Evolutionary conservation across 2,888 invertebrate genomes (phyloP).

Genomic region (Cremastobaeus sp.): DNA sequence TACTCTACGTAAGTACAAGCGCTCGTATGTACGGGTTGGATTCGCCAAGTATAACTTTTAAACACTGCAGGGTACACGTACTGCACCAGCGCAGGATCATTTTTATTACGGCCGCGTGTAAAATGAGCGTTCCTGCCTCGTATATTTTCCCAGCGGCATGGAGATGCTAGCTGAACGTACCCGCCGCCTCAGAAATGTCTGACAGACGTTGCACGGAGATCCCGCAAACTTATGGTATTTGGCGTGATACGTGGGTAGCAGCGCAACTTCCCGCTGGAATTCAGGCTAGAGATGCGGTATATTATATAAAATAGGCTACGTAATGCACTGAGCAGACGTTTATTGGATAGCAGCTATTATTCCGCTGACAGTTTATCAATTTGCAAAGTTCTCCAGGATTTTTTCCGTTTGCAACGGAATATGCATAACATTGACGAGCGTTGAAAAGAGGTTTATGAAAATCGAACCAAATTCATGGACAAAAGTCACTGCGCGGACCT

Average conservation of each 20-base stretch:
- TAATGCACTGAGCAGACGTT: conserved; percentile 16
- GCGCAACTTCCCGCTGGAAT: conserved; percentile 36
- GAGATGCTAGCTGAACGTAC: conserved; percentile 55
- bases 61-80: conserved; percentile 58
- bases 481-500: conserved; percentile 27
- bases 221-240: conserved; percentile 50
- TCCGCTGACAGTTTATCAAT: too few species aligned
- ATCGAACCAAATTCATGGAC: neutral
- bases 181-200: conserved; percentile 50
- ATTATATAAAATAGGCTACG: conserved; percentile 41
- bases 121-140: conserved; percentile 66
- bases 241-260: conserved; percentile 50
- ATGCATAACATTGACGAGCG: too few species aligned
- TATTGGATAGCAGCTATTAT: neutral
- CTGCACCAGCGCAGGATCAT: conserved; percentile 62
- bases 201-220: conserved; percentile 37
- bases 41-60: conserved; percentile 58
- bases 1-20: conserved; percentile 14
- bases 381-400: too few species aligned
- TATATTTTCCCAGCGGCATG: conserved; percentile 58
- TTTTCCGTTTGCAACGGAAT: too few species aligned
- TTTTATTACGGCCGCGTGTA: conserved; percentile 69
- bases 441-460: too few species aligned
- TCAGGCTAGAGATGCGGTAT: too few species aligned
- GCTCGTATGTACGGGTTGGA: conserved; percentile 34